Evolutionary conservation across 2,113 vertebrate species (phyloP), one percentile per base, ranked within the genome.

Genomic region (Zosterops lateralis): DNA sequence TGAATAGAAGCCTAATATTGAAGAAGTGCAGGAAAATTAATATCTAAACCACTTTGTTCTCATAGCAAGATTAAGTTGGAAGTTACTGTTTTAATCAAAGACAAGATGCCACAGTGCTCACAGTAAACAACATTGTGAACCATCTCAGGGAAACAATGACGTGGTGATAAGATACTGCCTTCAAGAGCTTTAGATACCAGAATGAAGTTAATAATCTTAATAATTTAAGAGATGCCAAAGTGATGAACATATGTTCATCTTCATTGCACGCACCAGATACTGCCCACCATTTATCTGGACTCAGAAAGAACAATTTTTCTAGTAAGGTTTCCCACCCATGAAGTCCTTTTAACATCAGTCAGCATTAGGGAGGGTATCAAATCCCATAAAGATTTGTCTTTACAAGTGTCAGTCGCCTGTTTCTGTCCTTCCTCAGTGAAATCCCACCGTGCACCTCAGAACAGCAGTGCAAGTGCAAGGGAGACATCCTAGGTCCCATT

Each of bases 321-420:
- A 77, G 67, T 21, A n/a, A 58, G 5, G 20, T 70, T 75, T 88
- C n/a, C 21, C 24, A 45, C 47, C 53, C 1, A 0, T 58, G 40
- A 79, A 82, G 65, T 24, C 22, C 57, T 75, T 77, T 47, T 92
- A 50, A 76, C 57, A 92, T 64, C 56, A 68, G 70, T 47, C 36
- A 85, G 45, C 36, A 76, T 40, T 60, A 62, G 40, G 17, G 3
- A 54, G 58, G 19, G 54, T 56, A 71, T 85, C 42, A 74, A 93
- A 93, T 61, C 25, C 84, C 57, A 78, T 7, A 38, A 56, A 82
- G 32, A 64, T 68, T 68, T 88, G 44, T 76, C 91, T 84, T 38
- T 44, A 54, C 32, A 73, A 77, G 65, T 9, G 60, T 76, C 89
- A 57, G 26, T 7, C 6, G 3, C 45, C 44, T 79, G 29, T 56